Evolutionary conservation across 2,797 vertebrate genomes (phyloP).

Genomic region (Salarias fasciatus): DNA sequence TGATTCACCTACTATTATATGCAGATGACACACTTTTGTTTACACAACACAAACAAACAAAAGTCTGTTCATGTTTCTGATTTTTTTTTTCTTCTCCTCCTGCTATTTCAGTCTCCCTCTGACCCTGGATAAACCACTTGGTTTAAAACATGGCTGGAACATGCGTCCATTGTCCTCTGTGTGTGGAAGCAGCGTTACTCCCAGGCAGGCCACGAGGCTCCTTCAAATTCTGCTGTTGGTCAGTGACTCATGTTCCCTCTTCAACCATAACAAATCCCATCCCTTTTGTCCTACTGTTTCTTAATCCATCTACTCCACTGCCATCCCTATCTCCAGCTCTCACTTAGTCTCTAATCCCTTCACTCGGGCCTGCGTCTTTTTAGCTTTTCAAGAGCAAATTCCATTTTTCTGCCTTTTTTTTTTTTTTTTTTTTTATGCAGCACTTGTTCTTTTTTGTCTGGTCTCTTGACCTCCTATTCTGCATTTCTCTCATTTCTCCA

Average conservation of each 20-base stretch:
- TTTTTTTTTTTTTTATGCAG: too few relatives aligned
- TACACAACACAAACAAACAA: neutral
- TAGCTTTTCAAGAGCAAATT: conserved; percentile 34
- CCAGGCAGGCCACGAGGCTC: conserved; percentile 2
- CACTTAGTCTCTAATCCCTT: conserved; percentile 54
- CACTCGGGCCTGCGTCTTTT: conserved; percentile 15
- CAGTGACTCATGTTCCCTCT: conserved; percentile 25
- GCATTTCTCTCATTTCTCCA: conserved; percentile 1
- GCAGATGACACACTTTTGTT: neutral
- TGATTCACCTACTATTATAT: too few relatives aligned
- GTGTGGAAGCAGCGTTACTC: conserved; percentile 5
- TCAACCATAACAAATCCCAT: conserved; percentile 46
- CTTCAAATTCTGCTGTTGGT: conserved; percentile 18
- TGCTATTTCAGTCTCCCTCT: too few relatives aligned
- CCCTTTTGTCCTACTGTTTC: conserved; percentile 40
- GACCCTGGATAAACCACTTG: neutral
- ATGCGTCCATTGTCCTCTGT: neutral
- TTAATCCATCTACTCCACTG: conserved; percentile 54
- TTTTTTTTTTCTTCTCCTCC: neutral
- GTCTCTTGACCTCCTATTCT: conserved; percentile 40
- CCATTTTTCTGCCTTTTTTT: conserved; percentile 22
- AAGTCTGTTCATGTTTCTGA: too few relatives aligned
- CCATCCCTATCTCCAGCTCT: conserved; percentile 34
- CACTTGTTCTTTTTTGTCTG: conserved; percentile 21
- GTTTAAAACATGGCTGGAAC: neutral